Evolutionary conservation across 2,888 invertebrate species (phyloP), one percentile per base, ranked within the genome.

Genomic region (Chrysolina haemoptera): DNA sequence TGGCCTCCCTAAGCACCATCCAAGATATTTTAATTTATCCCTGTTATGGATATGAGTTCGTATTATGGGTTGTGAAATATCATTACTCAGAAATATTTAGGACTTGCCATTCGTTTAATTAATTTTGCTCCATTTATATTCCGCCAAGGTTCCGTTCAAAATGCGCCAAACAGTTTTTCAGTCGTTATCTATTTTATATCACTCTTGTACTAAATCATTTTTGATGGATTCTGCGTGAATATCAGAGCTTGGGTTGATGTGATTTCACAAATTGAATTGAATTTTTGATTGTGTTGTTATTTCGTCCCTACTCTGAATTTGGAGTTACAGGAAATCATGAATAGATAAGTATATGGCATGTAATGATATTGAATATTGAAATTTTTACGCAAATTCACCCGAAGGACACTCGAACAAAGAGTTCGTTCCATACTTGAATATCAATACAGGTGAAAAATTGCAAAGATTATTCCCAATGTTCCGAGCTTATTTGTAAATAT

Each of bases 31-130:
- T 59, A 70, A 74, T 74, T 70, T 53, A 69, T 70, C 70, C 20
- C 66, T 27, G 63, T 68, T 74, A 70, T 68, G 68, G 40, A 72
- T 41, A 72, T 68, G 43, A 59, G 70, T 27, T 41, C 41, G 70
- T 68, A 70, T 59, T 70, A 74, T 74, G 74, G 40, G 48, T 43
- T 53, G n/a, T 63, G 67, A 62, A 62, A 70, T 74, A 70, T 68
- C 66, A 74, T 70, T 74, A 70, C 68, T 67, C 50, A n/a, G 70
- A 74, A 74, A 59, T 70, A 74, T 74, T 70, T 62, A 67, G 63
- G 63, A 62, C 35, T 64, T 74, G 63, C 46, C 27, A 62, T 72
- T 68, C 68, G 9, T 69, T 71, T 71, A 74, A 75, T 75, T 69
- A 75, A 71, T 75, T 62, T 62, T 62, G 53, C 62, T 55, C 63